A percentile compares a stretch with the other conserved stretches of the same genome.
Conservation (phyloP, 2,113 vertebrate genomes). For the Ptilonorhynchus violaceus region DNA sequence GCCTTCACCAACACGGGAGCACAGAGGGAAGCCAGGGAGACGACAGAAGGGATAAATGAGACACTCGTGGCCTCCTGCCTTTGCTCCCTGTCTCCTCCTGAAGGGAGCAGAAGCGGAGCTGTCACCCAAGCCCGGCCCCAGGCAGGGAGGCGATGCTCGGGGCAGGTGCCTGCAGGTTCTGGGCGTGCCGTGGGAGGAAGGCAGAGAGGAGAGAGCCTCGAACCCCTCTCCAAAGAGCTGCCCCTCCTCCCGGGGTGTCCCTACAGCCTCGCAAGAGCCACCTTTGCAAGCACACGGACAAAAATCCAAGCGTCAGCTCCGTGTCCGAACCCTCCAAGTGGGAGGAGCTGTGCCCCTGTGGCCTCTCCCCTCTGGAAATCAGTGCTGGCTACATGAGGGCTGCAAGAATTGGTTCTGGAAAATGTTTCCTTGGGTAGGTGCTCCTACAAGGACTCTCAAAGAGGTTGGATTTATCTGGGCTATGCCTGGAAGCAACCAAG, state of each 20-base stretch:
- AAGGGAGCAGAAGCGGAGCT: not conserved
- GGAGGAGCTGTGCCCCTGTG: not conserved
- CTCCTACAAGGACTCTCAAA: not conserved
- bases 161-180: conserved; percentile 1
- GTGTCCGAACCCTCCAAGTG: rapidly evolving
- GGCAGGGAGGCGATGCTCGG: not conserved
- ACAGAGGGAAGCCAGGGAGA: not conserved
- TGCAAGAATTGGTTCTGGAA: not conserved
- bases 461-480: not conserved
- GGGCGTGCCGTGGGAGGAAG: not conserved
- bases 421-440: not conserved
- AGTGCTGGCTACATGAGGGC: not conserved
- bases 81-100: not conserved
- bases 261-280: not conserved
- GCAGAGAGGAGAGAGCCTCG: not conserved
- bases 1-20: not conserved
- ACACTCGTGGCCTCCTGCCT: not conserved
- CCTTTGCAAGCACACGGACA: rapidly evolving
- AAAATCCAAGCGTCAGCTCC: rapidly evolving
- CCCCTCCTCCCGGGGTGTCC: not conserved
- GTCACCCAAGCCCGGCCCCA: not conserved
- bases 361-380: not conserved
- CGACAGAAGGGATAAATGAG: not conserved
- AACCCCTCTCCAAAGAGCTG: not conserved
- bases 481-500: not conserved